A percentile compares a stretch with the other conserved stretches of the same genome.
Evolutionary conservation across 2,797 vertebrate species (phyloP).

Genomic region (Lacerta viridis): DNA sequence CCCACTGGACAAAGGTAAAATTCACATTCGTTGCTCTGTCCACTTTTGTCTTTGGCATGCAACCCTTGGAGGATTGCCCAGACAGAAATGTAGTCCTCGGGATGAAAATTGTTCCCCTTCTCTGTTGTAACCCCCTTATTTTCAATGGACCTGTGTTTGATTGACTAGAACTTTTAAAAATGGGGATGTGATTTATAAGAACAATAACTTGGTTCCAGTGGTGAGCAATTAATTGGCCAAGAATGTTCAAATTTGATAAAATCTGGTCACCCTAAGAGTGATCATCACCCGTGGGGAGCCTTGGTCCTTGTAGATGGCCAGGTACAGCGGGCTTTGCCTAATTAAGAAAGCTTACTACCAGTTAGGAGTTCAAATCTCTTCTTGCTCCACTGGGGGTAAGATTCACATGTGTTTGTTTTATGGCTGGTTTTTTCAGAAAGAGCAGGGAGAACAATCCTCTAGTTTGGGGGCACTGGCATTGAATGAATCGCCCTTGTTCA

Average conservation of each 20-base stretch:
- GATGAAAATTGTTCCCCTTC: too few relatives aligned
- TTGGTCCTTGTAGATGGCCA: neutral
- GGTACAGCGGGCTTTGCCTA: too few relatives aligned
- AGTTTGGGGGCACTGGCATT: neutral
- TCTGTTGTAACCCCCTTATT: neutral
- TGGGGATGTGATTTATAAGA: neutral
- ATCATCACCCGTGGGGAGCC: neutral
- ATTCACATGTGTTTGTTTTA: neutral
- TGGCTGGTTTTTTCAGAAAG: neutral
- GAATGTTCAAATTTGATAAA: neutral
- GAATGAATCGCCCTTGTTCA: neutral
- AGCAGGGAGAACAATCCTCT: neutral
- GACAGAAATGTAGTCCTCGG: too few relatives aligned
- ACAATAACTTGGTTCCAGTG: neutral
- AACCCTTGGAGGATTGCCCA: too few relatives aligned
- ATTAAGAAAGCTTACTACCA: neutral
- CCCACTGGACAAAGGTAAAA: too few relatives aligned
- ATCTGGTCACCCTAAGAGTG: neutral
- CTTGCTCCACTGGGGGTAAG: neutral
- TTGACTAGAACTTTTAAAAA: neutral
- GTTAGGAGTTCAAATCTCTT: neutral
- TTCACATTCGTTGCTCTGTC: too few relatives aligned
- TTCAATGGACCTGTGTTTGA: neutral
- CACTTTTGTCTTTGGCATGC: too few relatives aligned
- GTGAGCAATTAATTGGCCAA: neutral